Evolutionary conservation across 2,888 invertebrate genomes (phyloP), one percentile per base, ranked within the genome.

Genomic region (Lydus trimaculatus): DNA sequence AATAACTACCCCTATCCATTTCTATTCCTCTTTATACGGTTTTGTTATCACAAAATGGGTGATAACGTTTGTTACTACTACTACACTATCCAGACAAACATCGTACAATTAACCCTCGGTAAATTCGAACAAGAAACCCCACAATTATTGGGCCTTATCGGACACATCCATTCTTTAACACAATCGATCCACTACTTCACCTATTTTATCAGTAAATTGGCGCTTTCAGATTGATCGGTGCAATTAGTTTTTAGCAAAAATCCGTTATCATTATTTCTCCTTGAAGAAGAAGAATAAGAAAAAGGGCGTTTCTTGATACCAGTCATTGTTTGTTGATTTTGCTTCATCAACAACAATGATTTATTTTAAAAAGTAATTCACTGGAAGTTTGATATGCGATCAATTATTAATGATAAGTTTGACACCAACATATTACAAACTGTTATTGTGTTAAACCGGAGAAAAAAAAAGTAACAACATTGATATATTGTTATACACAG

Each of bases 81-180:
- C n/a, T n/a, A n/a, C n/a, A n/a, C 28, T 61, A 69, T 65, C 69
- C 66, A 66, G 56, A 56, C 56, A 56, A 25, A 56, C 56, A 56
- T 28, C 56, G 28, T 28, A 56, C 69, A 69, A 69, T 69, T 69
- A 69, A 65, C 63, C 66, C 63, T 52, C 56, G 56, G 11, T 23
- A 15, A 56, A 28, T 25, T 56, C n/a, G 15, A 56, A 56, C 56
- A 56, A 56, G 65, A 68, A 68, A 63, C 59, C 69, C 65, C 64
- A 71, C 71, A 73, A 73, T 74, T 72, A 75, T 74, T 72, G 72
- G 70, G 69, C 63, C 70, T 75, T 74, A 75, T 75, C 75, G 39
- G 39, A 58, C 64, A 65, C 66, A 62, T 71, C 72, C 56, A 28
- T 56, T 71, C 74, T 72, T 71, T 71, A 67, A 64, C 69, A 70